phyloP scores from a whole-genome alignment of 2,797 vertebrate genomes.

The Rhincodon typus region DNA sequence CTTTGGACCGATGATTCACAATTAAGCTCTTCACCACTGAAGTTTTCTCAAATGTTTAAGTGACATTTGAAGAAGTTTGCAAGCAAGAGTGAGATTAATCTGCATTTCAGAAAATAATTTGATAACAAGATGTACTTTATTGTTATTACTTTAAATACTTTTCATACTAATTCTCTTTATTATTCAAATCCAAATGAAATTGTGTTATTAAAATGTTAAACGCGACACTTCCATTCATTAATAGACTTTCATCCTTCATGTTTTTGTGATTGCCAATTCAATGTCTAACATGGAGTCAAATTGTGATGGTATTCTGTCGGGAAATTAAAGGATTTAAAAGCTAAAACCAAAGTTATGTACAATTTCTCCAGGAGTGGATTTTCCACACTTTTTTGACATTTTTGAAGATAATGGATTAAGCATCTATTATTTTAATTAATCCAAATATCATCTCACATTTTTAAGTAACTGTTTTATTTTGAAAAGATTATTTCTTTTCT shows the following conservation, averaged over 20 bases:
- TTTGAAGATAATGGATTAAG: conserved; percentile 24
- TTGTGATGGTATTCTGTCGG: background rate
- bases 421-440: conserved; percentile 1
- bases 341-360: background rate
- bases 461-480: background rate
- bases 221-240: background rate
- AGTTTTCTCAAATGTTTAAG: background rate
- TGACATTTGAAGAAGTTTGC: background rate
- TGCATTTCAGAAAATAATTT: background rate
- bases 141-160: too few relatives aligned
- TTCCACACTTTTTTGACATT: background rate
- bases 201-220: background rate
- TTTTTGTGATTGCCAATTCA: background rate
- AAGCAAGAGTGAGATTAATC: background rate
- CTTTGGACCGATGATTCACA: background rate
- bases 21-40: background rate
- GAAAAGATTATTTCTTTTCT: conserved; percentile 25
- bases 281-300: background rate
- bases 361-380: background rate
- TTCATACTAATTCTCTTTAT: too few relatives aligned
- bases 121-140: too few relatives aligned
- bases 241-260: background rate
- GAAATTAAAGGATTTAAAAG: background rate
- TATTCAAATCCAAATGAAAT: background rate
- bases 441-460: conserved; percentile 28